Percentiles rank a stretch among this genome's conserved stretches.
Evolutionary conservation across 2,113 vertebrate genomes (phyloP).

Genomic region (Glaucidium brasilianum): DNA sequence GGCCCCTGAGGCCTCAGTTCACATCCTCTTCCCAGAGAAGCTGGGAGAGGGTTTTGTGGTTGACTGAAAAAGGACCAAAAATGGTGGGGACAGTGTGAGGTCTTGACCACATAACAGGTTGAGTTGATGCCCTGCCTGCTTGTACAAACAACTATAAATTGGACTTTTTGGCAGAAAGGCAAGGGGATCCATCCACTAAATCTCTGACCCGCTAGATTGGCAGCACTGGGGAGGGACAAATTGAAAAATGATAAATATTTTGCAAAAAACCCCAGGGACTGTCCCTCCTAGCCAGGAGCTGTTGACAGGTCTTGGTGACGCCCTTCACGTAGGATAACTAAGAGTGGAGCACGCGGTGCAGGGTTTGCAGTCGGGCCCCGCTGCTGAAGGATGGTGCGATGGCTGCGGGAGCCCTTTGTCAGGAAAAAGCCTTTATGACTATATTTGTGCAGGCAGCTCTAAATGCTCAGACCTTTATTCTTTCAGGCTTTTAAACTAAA

Average conservation of each 20-base stretch:
- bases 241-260: background rate
- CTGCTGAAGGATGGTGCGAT: background rate
- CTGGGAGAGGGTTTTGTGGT: background rate
- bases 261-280: background rate
- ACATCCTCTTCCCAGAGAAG: background rate
- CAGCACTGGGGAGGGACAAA: background rate
- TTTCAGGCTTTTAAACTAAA: slow-evolving; percentile 70
- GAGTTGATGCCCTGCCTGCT: background rate
- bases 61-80: background rate
- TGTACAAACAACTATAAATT: background rate
- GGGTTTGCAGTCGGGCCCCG: accelerated
- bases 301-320: background rate
- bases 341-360: background rate
- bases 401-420: background rate
- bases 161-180: background rate
- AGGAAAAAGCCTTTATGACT: slow-evolving; percentile 46
- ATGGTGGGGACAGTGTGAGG: background rate
- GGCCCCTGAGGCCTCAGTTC: background rate
- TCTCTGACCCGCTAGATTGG: accelerated
- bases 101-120: accelerated
- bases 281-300: slow-evolving; percentile 6
- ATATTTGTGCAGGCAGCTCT: slow-evolving; percentile 42
- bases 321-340: slow-evolving; percentile 17
- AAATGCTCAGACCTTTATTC: slow-evolving; percentile 26
- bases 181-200: background rate